Base-by-base conservation (phyloP, 2,888 invertebrate species). In the Malachius bipustulatus region DNA sequence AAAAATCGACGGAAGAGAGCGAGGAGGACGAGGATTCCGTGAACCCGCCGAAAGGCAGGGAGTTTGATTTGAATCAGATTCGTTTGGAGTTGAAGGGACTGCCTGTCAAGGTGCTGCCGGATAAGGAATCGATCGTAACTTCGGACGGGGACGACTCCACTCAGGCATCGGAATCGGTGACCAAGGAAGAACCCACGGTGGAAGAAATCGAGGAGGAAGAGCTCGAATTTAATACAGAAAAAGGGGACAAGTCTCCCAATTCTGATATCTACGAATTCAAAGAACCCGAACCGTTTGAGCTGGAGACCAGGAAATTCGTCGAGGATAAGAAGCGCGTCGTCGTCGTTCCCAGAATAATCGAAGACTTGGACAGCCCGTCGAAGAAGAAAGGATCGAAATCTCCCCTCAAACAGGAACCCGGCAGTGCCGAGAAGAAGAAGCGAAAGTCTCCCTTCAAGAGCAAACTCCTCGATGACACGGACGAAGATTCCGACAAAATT, bases 281-380 rank as follows among this genome's bases (percentile, higher is more conserved):
- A 58, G 87, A 88, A 59, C 84, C 85, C 0, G 87, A 88, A 58
- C 85, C 87, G 0, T 87, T 87, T 54, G 85, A 87, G 56, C 75
- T 85, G 46, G 85, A 87, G 60, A 70, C 79, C 4, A 72, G 82
- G 34, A 54, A 48, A 2, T 47, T 43, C 14, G 35, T 38, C 8
- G 58, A 57, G 9, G 63, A 63, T 15, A 62, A 62, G 35, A 52
- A 50, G 32, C 42, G 38, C 13, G 60, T 56, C 37, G 62, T 62
- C 43, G 54, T 60, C 14, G 42, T 50, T 6, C 54, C 61, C 2
- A 49, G 64, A 35, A 42, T 63, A 14, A 59, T 59, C 34, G 63
- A 63, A 9, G 59, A 60, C 24, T 33, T 59, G 6, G 62, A 62
- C 14, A 60, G 57, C 36, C 55, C 59, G 6, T 56, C 57, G 3